phyloP scores from a whole-genome alignment of 2,888 invertebrate species.

The Galerucella pusilla region DNA sequence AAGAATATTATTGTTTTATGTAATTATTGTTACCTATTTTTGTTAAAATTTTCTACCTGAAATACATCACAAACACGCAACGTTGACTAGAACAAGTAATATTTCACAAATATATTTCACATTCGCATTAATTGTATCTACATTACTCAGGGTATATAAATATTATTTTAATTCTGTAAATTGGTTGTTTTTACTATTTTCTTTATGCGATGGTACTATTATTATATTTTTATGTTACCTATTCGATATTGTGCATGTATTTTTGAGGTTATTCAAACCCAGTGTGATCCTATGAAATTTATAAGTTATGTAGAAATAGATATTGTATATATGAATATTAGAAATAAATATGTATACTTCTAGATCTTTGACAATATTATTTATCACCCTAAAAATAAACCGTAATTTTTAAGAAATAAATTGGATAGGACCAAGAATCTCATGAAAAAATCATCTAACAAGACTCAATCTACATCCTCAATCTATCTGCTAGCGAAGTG shows the following conservation, averaged over 20 bases:
- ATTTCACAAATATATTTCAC: conserved; percentile 28
- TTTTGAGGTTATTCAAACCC: conserved; percentile 59
- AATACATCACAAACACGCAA: conserved; percentile 49
- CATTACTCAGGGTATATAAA: conserved; percentile 43
- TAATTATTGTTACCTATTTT: conserved; percentile 54
- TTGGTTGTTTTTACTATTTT: conserved; percentile 22
- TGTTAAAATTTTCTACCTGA: conserved; percentile 51
- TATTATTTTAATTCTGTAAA: conserved; percentile 30
- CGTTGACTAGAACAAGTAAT: conserved; percentile 33
- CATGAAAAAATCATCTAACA: too few relatives aligned
- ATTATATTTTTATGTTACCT: conserved; percentile 27
- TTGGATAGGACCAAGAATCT: too few relatives aligned
- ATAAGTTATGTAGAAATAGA: conserved; percentile 58
- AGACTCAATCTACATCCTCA: too few relatives aligned
- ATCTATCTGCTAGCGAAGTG: too few relatives aligned
- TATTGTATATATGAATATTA: conserved; percentile 59
- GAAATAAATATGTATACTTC: conserved; percentile 63
- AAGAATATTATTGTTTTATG: conserved; percentile 44
- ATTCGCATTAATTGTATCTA: conserved; percentile 27
- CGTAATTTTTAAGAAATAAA: too few relatives aligned
- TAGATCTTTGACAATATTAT: conserved; percentile 42
- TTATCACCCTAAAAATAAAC: too few relatives aligned
- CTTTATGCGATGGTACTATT: conserved; percentile 9
- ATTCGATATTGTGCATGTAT: conserved; percentile 61
- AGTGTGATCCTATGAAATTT: conserved; percentile 62